These are phyloP conservation scores for Epizoanthus rinbou DNA, from an alignment of 92 coral and sea anemone genomes.

Conservation along the genomic window DNA sequence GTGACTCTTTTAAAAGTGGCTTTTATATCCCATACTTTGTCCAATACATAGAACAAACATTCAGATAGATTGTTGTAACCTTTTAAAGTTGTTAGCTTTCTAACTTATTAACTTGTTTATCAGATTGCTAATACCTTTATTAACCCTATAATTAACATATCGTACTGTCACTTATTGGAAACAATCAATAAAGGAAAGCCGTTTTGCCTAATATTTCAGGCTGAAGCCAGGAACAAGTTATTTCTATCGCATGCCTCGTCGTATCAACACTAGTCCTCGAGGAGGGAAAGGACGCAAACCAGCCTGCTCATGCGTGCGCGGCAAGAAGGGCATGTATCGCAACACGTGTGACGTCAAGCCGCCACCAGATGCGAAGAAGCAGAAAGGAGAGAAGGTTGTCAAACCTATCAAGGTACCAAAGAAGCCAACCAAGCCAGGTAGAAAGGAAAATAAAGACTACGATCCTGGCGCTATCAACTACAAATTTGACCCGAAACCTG, in stretches of 20 bases:
- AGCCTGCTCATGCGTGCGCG: slow-evolving; percentile 73
- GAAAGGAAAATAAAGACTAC: slow-evolving; percentile 69
- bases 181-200: neutral
- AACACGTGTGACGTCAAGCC: slow-evolving; percentile 87
- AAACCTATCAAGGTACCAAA: slow-evolving; percentile 73
- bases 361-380: slow-evolving; percentile 55
- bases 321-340: slow-evolving; percentile 64
- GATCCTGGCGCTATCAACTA: slow-evolving; percentile 76
- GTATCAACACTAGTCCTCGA: slow-evolving; percentile 28
- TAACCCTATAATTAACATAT: too few relatives aligned
- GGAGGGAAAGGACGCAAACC: slow-evolving; percentile 47
- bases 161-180: too few relatives aligned
- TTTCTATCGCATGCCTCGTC: slow-evolving; percentile 76
- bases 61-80: too few relatives aligned
- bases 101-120: too few relatives aligned
- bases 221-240: slow-evolving; percentile 70
- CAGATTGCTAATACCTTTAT: too few relatives aligned
- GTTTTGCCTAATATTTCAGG: slow-evolving; percentile 34
- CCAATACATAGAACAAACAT: too few relatives aligned
- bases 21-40: too few relatives aligned
- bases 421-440: slow-evolving; percentile 66
- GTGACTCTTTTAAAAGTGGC: too few relatives aligned
- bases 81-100: too few relatives aligned
- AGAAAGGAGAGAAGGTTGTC: slow-evolving; percentile 66
- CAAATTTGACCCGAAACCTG: slow-evolving; percentile 68